Evolutionary conservation across 35 echinoderm and acorn worm genomes (phyloP), one percentile per base, ranked within the genome.

Genomic region (Apostichopus japonicus): DNA sequence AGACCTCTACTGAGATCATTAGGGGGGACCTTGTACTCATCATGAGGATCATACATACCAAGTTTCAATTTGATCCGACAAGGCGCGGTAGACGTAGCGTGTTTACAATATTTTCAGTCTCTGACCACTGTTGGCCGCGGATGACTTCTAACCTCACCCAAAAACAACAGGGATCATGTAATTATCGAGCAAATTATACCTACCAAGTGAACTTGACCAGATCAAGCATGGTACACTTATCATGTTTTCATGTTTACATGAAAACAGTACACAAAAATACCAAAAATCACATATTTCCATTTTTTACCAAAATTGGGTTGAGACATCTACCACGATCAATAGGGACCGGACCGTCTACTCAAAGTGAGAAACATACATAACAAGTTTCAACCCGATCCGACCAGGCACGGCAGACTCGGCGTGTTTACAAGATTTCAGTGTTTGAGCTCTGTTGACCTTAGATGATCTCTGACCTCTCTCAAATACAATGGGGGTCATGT

Each of bases 361-460:
- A 17, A 65, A 65, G 62, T 1, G 62, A 65, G 62, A 65, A 65
- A 65, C 62, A 65, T 65, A 65, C 62, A 65, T 65, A 65, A 2
- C 62, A 65, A 65, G 62, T 65, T 65, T 65, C 2, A 65, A 65
- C 62, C 62, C 3, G 62, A 65, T 4, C 62, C 62, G 10, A 78
- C 77, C 77, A 78, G 77, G 21, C 77, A 78, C 21, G 25, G 77
- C 19, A 22, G 6, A 78, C 17, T 78, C n/a, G 77, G 8, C 77
- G 77, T 78, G 77, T 6, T 78, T 78, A 78, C 77, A 78, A 78
- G 77, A 78, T 78, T 78, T 78, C 77, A 19, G 77, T 78, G 2
- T 78, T 78, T 78, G 77, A 78, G 5, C 5, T 78, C 77, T 78
- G 76, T 78, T 78, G 76, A 65, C 61, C 61, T 65, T 15, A 78